These are phyloP conservation scores for Myotis planiceps DNA, from an alignment of 2,797 vertebrate genomes.

Conservation along the genomic window DNA sequence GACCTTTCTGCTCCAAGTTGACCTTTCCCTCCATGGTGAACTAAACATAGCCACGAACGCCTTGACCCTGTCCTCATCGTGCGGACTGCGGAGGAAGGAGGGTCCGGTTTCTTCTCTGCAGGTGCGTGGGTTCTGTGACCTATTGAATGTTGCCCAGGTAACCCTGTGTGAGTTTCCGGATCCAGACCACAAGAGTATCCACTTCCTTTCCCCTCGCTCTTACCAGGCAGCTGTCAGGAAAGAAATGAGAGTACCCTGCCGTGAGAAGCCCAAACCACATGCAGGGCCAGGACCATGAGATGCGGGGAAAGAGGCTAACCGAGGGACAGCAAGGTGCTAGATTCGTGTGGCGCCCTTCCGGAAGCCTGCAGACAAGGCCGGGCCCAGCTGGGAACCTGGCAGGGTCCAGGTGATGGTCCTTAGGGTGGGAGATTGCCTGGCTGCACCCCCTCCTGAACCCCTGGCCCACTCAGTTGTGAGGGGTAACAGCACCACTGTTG, in stretches of 20 bases:
- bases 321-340: not conserved
- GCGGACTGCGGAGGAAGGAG: accelerated
- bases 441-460: not conserved
- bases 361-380: not conserved
- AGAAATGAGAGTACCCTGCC: not conserved
- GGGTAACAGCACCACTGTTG: not conserved
- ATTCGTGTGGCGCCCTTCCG: not conserved
- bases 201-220: not conserved
- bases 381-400: not conserved
- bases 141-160: not conserved
- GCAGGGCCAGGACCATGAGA: not conserved
- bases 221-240: not conserved
- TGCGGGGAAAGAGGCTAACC: not conserved
- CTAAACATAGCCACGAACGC: not conserved
- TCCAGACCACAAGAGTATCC: not conserved
- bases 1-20: not conserved
- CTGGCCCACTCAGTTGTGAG: not conserved
- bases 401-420: not conserved
- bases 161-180: not conserved
- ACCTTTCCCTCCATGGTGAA: not conserved
- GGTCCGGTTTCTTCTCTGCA: not conserved
- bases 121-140: not conserved
- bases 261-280: not conserved
- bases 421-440: not conserved
- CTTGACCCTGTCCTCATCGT: accelerated